phyloP scores from a whole-genome alignment of 2,888 invertebrate genomes.

The Rotaria sp. region DNA sequence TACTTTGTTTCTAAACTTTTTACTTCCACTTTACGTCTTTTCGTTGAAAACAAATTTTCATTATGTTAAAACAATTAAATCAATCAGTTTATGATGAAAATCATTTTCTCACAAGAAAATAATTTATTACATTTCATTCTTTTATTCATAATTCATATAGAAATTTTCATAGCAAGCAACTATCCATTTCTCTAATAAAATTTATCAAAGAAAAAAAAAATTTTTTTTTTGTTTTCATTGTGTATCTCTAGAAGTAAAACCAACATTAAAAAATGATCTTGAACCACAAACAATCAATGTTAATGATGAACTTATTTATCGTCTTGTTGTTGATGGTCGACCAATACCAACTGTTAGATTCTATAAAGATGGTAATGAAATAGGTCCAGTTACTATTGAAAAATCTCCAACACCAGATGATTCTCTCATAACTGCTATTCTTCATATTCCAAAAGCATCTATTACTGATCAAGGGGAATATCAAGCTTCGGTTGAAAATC shows the following conservation, averaged over 20 bases:
- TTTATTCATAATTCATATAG: too few species aligned
- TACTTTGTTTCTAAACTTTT: too few species aligned
- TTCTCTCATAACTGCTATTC: background rate
- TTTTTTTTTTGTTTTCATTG: too few species aligned
- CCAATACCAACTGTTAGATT: background rate
- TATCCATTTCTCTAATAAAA: too few species aligned
- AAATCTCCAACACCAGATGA: background rate
- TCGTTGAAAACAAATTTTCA: too few species aligned
- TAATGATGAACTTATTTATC: constrained; percentile 10
- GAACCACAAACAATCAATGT: constrained; percentile 25
- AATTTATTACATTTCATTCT: too few species aligned
- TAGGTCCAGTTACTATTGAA: constrained; percentile 13
- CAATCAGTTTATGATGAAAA: too few species aligned
- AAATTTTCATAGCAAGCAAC: too few species aligned
- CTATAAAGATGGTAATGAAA: constrained; percentile 25
- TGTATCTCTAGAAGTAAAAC: background rate
- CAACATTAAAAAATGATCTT: constrained; percentile 21
- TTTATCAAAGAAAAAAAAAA: background rate
- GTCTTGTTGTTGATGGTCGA: constrained; percentile 9
- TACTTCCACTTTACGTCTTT: too few species aligned
- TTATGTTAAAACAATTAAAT: too few species aligned
- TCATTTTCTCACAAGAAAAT: too few species aligned
- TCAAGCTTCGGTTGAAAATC: constrained; percentile 12
- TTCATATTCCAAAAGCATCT: background rate
- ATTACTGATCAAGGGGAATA: constrained; percentile 22